Conservation (phyloP, 2,888 invertebrate species). For the Pollenia labialis region DNA sequence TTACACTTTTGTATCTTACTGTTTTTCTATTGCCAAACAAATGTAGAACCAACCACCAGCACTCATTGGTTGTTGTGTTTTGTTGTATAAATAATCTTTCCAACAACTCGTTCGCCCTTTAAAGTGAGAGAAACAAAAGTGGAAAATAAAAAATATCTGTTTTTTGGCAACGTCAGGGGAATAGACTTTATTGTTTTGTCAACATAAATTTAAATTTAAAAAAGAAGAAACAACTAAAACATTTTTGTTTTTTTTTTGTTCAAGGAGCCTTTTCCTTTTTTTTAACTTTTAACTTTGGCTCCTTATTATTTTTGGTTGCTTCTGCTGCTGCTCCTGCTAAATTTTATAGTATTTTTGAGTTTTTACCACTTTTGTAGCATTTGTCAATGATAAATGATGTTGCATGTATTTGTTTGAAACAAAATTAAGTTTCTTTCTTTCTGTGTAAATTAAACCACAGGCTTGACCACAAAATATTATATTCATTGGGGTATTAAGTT, state of each 20-base stretch:
- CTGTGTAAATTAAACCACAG: slow-evolving; percentile 37
- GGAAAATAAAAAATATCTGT: background rate
- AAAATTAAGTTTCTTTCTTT: slow-evolving; percentile 30
- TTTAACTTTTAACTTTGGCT: background rate
- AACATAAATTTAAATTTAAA: slow-evolving; percentile 71
- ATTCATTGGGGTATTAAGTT: slow-evolving; percentile 66
- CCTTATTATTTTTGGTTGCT: slow-evolving; percentile 46
- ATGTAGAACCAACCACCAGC: background rate
- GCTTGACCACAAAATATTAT: slow-evolving; percentile 70
- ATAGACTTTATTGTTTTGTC: slow-evolving; percentile 72
- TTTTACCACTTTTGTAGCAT: slow-evolving; percentile 38
- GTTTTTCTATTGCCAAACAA: background rate
- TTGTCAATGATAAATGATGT: slow-evolving; percentile 64
- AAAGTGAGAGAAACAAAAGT: background rate
- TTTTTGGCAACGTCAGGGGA: slow-evolving; percentile 58
- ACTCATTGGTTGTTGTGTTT: slow-evolving; percentile 13
- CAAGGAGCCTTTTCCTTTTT: background rate
- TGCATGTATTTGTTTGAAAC: background rate
- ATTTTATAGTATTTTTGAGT: slow-evolving; percentile 45
- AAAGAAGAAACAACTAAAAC: slow-evolving; percentile 26
- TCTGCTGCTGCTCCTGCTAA: slow-evolving; percentile 16
- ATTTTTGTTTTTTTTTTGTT: slow-evolving; percentile 23
- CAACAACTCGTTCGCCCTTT: background rate
- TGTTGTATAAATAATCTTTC: slow-evolving; percentile 16
- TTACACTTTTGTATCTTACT: background rate